Percentiles rank a stretch among this genome's conserved stretches.
Evolutionary conservation across 2,797 vertebrate genomes (phyloP).

Genomic region (Platalea minor): DNA sequence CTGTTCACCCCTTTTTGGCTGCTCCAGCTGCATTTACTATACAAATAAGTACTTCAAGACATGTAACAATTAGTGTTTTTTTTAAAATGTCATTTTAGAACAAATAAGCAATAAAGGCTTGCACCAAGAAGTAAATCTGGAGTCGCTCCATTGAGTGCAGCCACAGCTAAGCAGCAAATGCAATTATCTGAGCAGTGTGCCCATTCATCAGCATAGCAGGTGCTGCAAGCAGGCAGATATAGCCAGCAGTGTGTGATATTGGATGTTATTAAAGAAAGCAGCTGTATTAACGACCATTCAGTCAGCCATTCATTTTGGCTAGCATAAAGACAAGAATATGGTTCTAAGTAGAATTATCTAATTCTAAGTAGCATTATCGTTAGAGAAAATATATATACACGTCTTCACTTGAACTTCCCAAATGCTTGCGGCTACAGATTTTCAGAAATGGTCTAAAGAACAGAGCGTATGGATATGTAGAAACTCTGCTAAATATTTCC

Average conservation of each 20-base stretch:
- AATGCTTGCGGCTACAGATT: background rate
- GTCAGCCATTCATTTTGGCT: background rate
- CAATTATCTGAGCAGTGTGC: background rate
- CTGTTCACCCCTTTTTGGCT: background rate
- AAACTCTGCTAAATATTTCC: background rate
- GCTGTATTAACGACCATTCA: background rate
- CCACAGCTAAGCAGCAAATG: background rate
- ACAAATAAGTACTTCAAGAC: background rate
- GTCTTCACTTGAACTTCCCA: background rate
- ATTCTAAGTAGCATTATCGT: background rate
- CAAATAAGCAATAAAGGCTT: background rate
- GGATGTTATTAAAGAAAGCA: background rate
- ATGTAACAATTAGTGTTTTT: background rate
- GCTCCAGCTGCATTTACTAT: background rate
- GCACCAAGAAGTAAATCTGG: background rate
- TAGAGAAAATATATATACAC: background rate
- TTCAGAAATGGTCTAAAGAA: background rate
- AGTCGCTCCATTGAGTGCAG: background rate
- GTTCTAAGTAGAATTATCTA: background rate
- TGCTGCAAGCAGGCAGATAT: background rate
- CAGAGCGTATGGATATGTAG: background rate
- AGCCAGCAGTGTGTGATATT: background rate
- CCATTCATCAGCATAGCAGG: background rate
- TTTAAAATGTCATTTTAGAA: background rate
- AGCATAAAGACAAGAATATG: background rate